Evolutionary conservation across 2,888 invertebrate species (phyloP), one percentile per base, ranked within the genome.

Genomic region (Chrysolina haemoptera): DNA sequence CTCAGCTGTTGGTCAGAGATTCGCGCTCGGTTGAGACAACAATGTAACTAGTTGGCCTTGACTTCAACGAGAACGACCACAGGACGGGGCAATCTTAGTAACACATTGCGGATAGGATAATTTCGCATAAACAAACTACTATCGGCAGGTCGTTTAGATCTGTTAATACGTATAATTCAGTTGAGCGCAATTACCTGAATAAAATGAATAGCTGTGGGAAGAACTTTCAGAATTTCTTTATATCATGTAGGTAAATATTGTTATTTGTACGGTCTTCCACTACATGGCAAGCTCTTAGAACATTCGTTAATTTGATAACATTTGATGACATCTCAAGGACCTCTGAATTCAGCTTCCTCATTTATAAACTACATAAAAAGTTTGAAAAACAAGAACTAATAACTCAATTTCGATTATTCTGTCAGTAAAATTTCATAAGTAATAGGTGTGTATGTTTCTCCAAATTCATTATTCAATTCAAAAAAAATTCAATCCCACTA

Each of bases 31-130:
- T 76, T 75, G 78, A 75, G 76, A 76, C 76, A 78, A 78, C 78
- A 77, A 78, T 76, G 75, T 76, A 75, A 79, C 76, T 67, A 66
- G 79, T 76, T 74, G 78, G 74, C 79, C 79, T 79, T 79, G 79
- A 79, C 79, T 79, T 79, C 78, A 79, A 76, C 79, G 75, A 79
- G 79, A 76, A 73, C 71, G 64, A 73, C 69, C 68, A 69, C 62
- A 70, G 68, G 67, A 72, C 74, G 68, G 71, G 59, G 75, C 70
- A 73, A 74, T 76, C 73, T 68, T 72, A 71, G 65, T 71, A 70
- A 74, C 68, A 76, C 72, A 71, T 71, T 63, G 71, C 70, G 71
- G 69, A 73, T 74, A 68, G 68, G 59, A 73, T 70, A 74, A 72
- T 77, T 75, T 64, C 73, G 66, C 75, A 70, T 73, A 72, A 74